A percentile compares a stretch with the other conserved stretches of the same genome.
Evolutionary conservation across 2,797 vertebrate species (phyloP).

Genomic region (Sternarchorhynchus goeldii): DNA sequence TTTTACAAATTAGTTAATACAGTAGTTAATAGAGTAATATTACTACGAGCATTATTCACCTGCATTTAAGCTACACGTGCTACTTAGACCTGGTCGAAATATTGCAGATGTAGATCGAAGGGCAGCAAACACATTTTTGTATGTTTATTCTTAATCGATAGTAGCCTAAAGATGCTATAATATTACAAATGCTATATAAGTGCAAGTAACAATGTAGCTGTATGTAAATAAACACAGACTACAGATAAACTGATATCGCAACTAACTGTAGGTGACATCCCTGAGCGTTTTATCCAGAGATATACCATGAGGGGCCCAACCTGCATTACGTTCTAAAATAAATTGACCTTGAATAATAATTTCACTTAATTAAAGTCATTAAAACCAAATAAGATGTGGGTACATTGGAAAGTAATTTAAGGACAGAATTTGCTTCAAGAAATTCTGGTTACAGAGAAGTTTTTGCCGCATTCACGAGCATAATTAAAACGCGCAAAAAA

Average conservation of each 20-base stretch:
- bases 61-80: not conserved
- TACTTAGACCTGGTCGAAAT: not conserved
- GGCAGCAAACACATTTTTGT: slow-evolving; percentile 15
- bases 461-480: too few species aligned
- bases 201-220: not conserved
- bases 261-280: slow-evolving; percentile 2
- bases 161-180: not conserved
- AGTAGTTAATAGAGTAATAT: too few species aligned
- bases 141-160: slow-evolving; percentile 19
- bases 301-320: not conserved
- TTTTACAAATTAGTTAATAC: not conserved
- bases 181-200: not conserved
- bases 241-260: not conserved
- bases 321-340: not conserved
- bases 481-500: too few species aligned
- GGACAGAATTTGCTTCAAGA: slow-evolving; percentile 21
- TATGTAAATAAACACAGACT: too few species aligned
- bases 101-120: slow-evolving; percentile 1
- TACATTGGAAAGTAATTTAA: slow-evolving; percentile 28
- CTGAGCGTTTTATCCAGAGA: not conserved
- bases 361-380: slow-evolving; percentile 32
- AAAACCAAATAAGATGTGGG: slow-evolving; percentile 29
- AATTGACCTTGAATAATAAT: slow-evolving; percentile 33
- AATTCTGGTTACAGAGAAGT: slow-evolving; percentile 3
- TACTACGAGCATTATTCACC: too few species aligned